Percentiles rank a stretch among this genome's conserved stretches.
Evolutionary conservation across 1,140 invertebrate species (phyloP).

Genomic region (Nebria ingens): DNA sequence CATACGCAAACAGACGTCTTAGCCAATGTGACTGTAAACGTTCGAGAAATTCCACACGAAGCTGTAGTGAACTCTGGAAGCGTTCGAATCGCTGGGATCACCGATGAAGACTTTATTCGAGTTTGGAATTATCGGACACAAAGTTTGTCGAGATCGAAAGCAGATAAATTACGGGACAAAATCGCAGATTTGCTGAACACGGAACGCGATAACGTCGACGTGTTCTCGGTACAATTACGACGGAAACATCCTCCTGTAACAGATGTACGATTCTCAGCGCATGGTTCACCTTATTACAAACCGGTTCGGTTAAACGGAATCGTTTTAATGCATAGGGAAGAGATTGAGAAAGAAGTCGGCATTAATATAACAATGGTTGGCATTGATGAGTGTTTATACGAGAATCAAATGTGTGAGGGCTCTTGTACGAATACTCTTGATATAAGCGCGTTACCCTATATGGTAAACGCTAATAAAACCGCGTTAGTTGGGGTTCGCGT

Average conservation of each 20-base stretch:
- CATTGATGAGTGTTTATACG: constrained; percentile 93
- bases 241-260: constrained; percentile 79
- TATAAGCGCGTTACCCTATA: constrained; percentile 80
- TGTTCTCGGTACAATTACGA: constrained; percentile 86
- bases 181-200: constrained; percentile 73
- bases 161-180: constrained; percentile 80
- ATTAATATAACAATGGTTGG: constrained; percentile 96
- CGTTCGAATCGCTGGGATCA: constrained; percentile 84
- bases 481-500: constrained; percentile 86
- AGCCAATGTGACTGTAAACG: constrained; percentile 85
- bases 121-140: constrained; percentile 87
- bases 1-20: constrained; percentile 85
- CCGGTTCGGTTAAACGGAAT: constrained; percentile 88
- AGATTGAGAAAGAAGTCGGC: constrained; percentile 87
- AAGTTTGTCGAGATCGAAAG: constrained; percentile 72
- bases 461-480: constrained; percentile 95
- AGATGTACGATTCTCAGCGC: constrained; percentile 88
- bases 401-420: constrained; percentile 90
- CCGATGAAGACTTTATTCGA: constrained; percentile 91
- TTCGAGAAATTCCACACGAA: constrained; percentile 89
- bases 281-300: constrained; percentile 93
- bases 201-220: constrained; percentile 81
- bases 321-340: constrained; percentile 84
- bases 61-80: constrained; percentile 93
- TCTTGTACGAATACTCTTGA: constrained; percentile 89